Conservation (phyloP, 1,140 invertebrate species). For the Trinorchestia longiramus region DNA sequence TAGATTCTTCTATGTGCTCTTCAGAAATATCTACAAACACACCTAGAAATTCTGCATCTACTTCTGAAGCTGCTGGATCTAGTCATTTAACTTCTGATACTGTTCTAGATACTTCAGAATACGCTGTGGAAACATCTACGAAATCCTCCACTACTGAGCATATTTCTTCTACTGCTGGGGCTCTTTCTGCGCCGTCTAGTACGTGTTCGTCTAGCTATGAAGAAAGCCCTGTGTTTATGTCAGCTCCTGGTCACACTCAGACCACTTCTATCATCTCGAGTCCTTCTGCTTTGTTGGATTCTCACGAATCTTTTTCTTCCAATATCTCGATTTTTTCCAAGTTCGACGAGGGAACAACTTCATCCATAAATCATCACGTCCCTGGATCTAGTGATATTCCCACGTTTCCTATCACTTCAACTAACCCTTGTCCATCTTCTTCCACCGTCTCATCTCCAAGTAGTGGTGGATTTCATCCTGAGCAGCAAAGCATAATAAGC, state of each 20-base stretch:
- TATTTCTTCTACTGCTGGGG: too few species aligned
- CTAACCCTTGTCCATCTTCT: background rate
- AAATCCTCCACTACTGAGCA: background rate
- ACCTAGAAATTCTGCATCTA: background rate
- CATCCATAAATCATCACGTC: background rate
- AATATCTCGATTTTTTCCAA: background rate
- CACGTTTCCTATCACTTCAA: background rate
- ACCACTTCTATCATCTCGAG: background rate
- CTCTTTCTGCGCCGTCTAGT: background rate
- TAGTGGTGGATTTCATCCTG: background rate
- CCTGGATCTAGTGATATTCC: background rate
- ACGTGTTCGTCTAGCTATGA: background rate
- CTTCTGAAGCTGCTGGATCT: background rate
- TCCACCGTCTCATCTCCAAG: background rate
- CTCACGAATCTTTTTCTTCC: background rate
- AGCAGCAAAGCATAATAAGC: background rate
- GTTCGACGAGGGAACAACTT: background rate
- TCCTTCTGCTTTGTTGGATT: background rate
- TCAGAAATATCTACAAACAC: background rate
- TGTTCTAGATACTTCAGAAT: background rate
- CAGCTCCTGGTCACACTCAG: background rate
- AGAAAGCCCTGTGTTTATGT: background rate
- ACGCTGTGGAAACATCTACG: background rate
- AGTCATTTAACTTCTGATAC: background rate
- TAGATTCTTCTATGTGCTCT: background rate